Evolutionary conservation across 2,113 vertebrate genomes (phyloP).

Genomic region (Fulmarus glacialis): DNA sequence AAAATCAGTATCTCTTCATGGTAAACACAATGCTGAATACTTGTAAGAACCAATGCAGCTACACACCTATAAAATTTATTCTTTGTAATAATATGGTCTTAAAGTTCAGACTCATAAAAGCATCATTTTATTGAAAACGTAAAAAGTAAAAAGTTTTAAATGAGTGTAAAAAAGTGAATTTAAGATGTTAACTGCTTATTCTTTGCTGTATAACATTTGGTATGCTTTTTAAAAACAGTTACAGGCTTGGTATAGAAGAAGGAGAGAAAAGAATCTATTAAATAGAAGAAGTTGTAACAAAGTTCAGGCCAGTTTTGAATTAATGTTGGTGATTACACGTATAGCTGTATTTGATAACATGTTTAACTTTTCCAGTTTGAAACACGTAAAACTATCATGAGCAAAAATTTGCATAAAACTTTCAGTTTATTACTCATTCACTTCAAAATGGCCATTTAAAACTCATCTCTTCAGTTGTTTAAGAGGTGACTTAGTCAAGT

Average conservation of each 20-base stretch:
- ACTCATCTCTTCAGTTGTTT: not conserved
- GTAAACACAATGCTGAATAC: not conserved
- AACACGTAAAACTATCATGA: not conserved
- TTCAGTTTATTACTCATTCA: not conserved
- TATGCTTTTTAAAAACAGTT: conserved; percentile 16
- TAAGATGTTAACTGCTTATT: conserved; percentile 37
- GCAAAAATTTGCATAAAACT: not conserved
- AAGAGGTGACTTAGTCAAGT: not conserved
- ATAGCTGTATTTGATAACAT: not conserved
- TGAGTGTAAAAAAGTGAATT: not conserved
- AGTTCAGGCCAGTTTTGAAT: conserved; percentile 28
- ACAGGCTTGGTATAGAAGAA: not conserved
- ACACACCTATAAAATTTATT: conserved; percentile 52
- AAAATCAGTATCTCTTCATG: conserved; percentile 26
- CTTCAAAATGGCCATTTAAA: not conserved
- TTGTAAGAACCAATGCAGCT: conserved; percentile 23
- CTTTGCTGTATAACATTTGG: conserved; percentile 30
- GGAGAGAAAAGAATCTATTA: not conserved
- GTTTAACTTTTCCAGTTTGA: not conserved
- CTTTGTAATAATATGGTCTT: conserved; percentile 50
- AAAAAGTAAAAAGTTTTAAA: conserved; percentile 47
- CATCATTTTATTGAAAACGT: conserved; percentile 54
- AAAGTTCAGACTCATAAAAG: conserved; percentile 59
- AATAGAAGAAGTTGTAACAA: conserved; percentile 29
- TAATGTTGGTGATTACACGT: not conserved